Evolutionary conservation across 2,113 vertebrate genomes (phyloP).

Genomic region (Tetrax tetrax): DNA sequence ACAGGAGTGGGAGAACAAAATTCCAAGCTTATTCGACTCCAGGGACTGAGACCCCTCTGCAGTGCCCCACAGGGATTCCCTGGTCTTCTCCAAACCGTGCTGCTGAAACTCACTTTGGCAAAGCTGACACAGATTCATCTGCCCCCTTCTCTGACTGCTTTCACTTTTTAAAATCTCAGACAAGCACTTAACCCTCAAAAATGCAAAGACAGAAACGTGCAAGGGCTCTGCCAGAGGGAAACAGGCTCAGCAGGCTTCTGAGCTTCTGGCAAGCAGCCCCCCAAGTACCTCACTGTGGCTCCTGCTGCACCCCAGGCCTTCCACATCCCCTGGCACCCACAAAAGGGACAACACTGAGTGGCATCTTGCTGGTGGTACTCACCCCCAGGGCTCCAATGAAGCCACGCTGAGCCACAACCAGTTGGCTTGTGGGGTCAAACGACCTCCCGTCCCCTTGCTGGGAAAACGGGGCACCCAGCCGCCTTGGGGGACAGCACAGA

Average conservation of each 20-base stretch:
- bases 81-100: neutral
- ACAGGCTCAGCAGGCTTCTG: neutral
- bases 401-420: neutral
- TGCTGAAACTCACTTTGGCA: neutral
- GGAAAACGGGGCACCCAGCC: neutral
- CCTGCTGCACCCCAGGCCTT: neutral
- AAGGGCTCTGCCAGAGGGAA: neutral
- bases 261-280: neutral
- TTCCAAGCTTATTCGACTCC: neutral
- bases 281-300: neutral
- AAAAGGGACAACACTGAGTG: neutral
- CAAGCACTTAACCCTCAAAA: neutral
- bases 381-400: accelerated
- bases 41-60: neutral
- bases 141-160: neutral
- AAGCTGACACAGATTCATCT: neutral
- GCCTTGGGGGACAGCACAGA: accelerated
- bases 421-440: too few relatives aligned
- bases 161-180: neutral
- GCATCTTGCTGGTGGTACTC: neutral
- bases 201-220: neutral
- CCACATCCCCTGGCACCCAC: accelerated
- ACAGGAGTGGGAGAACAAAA: neutral
- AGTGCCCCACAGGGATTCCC: neutral
- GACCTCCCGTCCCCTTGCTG: neutral